These are phyloP conservation scores for Arnoldichthys spilopterus DNA, from an alignment of 2,797 vertebrate genomes.

Conservation along the genomic window DNA sequence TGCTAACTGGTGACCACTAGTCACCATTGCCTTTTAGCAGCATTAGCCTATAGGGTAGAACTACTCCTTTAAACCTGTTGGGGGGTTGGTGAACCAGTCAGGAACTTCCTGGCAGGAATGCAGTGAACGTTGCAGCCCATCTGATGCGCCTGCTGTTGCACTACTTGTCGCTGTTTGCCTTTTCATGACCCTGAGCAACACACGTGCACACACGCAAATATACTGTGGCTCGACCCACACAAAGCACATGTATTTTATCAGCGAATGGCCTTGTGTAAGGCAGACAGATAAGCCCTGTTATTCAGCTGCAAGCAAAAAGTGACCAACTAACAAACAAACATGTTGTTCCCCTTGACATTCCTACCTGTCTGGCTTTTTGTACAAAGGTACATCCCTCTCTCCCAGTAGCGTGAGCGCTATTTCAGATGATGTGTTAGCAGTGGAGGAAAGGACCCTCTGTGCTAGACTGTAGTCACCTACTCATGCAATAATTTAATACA, in stretches of 20 bases:
- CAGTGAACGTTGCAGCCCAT: neutral
- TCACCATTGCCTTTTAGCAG: too few relatives aligned
- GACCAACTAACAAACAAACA: conserved; percentile 52
- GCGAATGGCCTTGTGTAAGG: conserved; percentile 61
- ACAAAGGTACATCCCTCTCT: conserved; percentile 12
- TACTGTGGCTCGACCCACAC: conserved; percentile 44
- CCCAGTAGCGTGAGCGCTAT: conserved; percentile 42
- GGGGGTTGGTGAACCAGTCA: neutral
- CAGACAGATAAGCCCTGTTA: conserved; percentile 63
- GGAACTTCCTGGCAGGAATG: neutral
- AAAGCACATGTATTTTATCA: conserved; percentile 38
- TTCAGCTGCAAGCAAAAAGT: conserved; percentile 55
- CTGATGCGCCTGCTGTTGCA: neutral
- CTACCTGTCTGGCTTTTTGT: conserved; percentile 48
- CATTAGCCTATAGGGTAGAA: too few relatives aligned
- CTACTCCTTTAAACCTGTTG: too few relatives aligned
- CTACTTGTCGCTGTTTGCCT: conserved; percentile 27
- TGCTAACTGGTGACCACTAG: too few relatives aligned
- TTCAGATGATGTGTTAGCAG: too few relatives aligned
- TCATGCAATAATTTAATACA: too few relatives aligned
- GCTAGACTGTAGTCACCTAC: too few relatives aligned
- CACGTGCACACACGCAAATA: conserved; percentile 25
- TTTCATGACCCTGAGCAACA: conserved; percentile 34
- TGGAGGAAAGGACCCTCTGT: too few relatives aligned
- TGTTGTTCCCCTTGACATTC: conserved; percentile 49